Base-by-base conservation (phyloP, 2,797 vertebrate genomes). In the Intellagama lesueurii region DNA sequence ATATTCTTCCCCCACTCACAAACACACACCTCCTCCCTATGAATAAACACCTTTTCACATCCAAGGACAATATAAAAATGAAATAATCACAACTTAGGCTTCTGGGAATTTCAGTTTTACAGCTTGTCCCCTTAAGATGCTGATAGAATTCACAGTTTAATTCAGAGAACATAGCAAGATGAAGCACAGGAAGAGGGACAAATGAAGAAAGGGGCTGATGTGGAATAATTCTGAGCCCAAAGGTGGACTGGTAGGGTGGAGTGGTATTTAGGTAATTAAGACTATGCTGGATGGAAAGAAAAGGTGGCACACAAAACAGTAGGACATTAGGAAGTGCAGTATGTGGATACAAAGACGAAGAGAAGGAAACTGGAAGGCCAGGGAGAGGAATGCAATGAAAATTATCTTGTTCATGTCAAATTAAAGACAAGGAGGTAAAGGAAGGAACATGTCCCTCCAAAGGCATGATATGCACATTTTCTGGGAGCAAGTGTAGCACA, bases 41-140 rank as follows among this genome's bases (percentile, higher is more conserved):
- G 91, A 94, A 91, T 94, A 94, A 96, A 95, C 96, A 95, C 93
- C 94, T 93, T 64, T 91, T 92, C 92, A 95, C 88, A 93, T 93
- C 95, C 97, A 97, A 97, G 97, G 97, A 97, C 96, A 79, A 89
- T 94, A 92, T 96, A 97, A 97, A 98, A 97, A 97, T 97, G 97
- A 97, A 97, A 96, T 86, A 87, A 96, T 94, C 95, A 93, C 94
- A 95, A 91, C 88, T 91, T 89, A 89, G 93, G 90, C 97, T 95
- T 92, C 93, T 0, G 96, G 96, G 97, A 96, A 91, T 94, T 93
- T 92, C 4, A 0, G 93, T 95, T 96, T 96, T 92, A 91, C 94
- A 95, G 94, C 76, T 73, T 91, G 95, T 94, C 91, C 95, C 35
- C 8, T 94, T 96, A 93, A 5, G 66, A 93, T 92, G 93, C 76